Evolutionary conservation across 2,113 vertebrate species (phyloP).

Genomic region (Poicephalus gulielmi): DNA sequence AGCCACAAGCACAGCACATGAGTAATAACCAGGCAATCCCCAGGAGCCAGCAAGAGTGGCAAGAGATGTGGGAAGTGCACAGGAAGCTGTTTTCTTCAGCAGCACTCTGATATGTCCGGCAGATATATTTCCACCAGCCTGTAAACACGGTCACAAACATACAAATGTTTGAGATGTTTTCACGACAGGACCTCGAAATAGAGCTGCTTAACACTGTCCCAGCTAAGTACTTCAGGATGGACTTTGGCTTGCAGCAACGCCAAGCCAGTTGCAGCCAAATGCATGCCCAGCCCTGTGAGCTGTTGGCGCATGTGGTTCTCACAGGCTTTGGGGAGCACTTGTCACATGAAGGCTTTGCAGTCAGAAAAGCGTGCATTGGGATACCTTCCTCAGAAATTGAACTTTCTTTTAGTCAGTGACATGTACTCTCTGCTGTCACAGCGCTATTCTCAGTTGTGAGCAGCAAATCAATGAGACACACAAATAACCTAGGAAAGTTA

Average conservation of each 20-base stretch:
- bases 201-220: not conserved
- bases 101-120: not conserved
- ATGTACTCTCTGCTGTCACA: not conserved
- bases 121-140: not conserved
- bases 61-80: not conserved
- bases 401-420: not conserved
- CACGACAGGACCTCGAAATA: not conserved
- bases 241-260: not conserved
- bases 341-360: not conserved
- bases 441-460: not conserved
- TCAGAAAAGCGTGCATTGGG: not conserved
- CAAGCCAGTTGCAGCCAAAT: rapidly evolving
- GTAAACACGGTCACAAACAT: not conserved
- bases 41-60: not conserved
- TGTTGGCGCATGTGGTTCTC: rapidly evolving
- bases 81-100: not conserved
- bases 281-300: rapidly evolving
- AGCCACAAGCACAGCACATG: rapidly evolving
- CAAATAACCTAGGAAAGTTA: not conserved
- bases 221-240: not conserved
- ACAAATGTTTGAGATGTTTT: not conserved
- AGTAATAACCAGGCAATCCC: not conserved
- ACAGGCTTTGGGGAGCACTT: not conserved
- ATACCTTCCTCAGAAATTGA: not conserved
- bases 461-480: rapidly evolving